Evolutionary conservation across 2,888 invertebrate genomes (phyloP).

Genomic region (Formica aserva): DNA sequence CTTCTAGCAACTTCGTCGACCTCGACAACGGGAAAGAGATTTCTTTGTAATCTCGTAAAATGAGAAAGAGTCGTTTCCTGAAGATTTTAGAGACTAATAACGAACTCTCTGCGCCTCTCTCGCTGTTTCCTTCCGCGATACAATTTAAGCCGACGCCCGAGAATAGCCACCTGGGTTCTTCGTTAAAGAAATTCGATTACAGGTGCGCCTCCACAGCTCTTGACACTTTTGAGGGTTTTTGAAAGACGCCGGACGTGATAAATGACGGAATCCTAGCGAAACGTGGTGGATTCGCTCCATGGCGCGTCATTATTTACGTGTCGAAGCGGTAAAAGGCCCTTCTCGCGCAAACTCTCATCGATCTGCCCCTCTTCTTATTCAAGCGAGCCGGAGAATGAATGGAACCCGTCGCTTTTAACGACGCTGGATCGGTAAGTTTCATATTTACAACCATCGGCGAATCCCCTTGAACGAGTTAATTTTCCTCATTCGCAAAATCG

Average conservation of each 20-base stretch:
- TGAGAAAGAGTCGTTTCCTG: constrained; percentile 3
- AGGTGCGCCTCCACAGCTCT: constrained; percentile 11
- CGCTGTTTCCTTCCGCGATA: constrained; percentile 37
- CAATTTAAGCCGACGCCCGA: constrained; percentile 56
- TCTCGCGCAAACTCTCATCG: constrained; percentile 41
- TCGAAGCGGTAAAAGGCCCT: constrained; percentile 49
- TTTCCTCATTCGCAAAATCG: not conserved
- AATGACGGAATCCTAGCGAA: constrained; percentile 35
- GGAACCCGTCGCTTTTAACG: constrained; percentile 35
- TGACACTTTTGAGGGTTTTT: constrained; percentile 59
- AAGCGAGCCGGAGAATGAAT: constrained; percentile 38
- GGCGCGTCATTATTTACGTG: constrained; percentile 56
- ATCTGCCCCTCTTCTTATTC: constrained; percentile 49
- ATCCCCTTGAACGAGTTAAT: constrained; percentile 34
- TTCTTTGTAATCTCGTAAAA: constrained; percentile 21
- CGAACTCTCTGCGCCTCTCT: constrained; percentile 28
- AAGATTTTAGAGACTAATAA: constrained; percentile 23
- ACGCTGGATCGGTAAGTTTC: constrained; percentile 42
- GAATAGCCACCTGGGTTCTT: constrained; percentile 57
- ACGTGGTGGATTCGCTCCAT: constrained; percentile 41
- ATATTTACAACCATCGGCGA: constrained; percentile 46
- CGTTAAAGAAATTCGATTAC: constrained; percentile 58
- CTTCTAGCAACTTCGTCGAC: not conserved
- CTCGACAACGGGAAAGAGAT: not conserved
- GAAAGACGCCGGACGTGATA: constrained; percentile 39